A percentile compares a stretch with the other conserved stretches of the same genome.
phyloP scores from a whole-genome alignment of 2,888 invertebrate species.

The Noctua fimbriata region DNA sequence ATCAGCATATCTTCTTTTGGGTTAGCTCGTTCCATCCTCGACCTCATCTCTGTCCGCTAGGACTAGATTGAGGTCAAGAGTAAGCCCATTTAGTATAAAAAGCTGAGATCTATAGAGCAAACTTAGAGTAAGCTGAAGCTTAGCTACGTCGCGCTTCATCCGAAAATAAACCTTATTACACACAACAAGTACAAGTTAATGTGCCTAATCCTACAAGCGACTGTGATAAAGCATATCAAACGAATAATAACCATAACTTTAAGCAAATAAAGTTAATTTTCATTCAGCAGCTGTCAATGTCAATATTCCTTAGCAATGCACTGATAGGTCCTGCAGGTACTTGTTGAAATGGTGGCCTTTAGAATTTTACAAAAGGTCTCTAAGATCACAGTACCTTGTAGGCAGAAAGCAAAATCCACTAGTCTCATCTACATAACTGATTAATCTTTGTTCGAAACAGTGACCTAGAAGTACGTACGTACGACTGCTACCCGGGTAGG shows the following conservation, averaged over 20 bases:
- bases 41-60: no score
- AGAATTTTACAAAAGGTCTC: conserved; percentile 14
- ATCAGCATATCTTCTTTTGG: no score
- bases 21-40: no score
- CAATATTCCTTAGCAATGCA: not conserved
- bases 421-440: conserved; percentile 16
- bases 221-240: not conserved
- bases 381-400: conserved; percentile 3
- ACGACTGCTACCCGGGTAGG: conserved; percentile 53
- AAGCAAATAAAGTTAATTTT: not conserved
- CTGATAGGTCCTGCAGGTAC: not conserved
- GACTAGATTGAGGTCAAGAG: no score
- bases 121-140: no score
- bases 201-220: not conserved
- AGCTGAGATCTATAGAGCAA: no score
- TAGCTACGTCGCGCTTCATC: not conserved
- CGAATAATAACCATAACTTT: not conserved
- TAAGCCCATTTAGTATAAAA: no score
- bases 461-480: conserved; percentile 42
- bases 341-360: not conserved
- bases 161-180: not conserved
- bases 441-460: conserved; percentile 35
- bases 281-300: not conserved
- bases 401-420: conserved; percentile 31
- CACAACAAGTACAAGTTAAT: no score